Evolutionary conservation across 2,797 vertebrate genomes (phyloP).

Genomic region (Hipposideros larvatus): DNA sequence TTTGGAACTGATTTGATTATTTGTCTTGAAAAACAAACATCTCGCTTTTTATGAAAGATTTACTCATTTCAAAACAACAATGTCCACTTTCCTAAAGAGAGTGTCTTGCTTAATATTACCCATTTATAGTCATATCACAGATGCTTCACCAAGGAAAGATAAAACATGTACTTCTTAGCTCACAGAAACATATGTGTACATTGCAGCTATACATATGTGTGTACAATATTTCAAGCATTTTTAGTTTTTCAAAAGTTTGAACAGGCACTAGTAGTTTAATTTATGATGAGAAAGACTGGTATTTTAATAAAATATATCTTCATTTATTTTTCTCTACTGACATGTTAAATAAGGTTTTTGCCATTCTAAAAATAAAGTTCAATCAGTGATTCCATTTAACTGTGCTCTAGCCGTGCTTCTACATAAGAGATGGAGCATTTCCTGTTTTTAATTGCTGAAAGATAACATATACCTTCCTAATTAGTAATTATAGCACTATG

Average conservation of each 20-base stretch:
- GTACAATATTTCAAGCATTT: neutral
- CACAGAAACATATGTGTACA: neutral
- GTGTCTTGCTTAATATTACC: neutral
- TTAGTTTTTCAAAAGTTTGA: neutral
- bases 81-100: neutral
- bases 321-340: neutral
- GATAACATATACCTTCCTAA: neutral
- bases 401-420: neutral
- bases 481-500: neutral
- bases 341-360: neutral
- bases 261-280: neutral
- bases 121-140: neutral
- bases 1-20: neutral
- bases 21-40: neutral
- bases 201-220: neutral
- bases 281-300: neutral
- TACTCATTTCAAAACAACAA: neutral
- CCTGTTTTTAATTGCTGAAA: neutral
- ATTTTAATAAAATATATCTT: neutral
- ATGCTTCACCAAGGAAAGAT: neutral
- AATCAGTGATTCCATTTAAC: neutral
- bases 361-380: conserved; percentile 2
- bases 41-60: neutral
- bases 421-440: neutral
- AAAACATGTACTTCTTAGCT: neutral